phyloP scores from a whole-genome alignment of 2,113 vertebrate species.

The Trogon surrucura region DNA sequence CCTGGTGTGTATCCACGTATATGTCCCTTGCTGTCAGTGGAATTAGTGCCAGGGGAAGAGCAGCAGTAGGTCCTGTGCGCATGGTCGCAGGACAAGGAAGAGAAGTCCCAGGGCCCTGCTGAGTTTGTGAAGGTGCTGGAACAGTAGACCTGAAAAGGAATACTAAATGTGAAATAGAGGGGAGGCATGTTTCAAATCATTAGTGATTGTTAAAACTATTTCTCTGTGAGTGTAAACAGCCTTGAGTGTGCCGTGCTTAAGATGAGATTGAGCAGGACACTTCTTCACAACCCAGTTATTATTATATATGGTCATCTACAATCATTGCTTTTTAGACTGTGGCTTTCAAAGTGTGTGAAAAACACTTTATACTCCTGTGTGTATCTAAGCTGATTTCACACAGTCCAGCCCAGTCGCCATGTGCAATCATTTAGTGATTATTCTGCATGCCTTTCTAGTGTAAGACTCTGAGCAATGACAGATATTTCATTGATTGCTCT shows the following conservation, averaged over 20 bases:
- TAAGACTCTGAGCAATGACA: background rate
- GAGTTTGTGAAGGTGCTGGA: background rate
- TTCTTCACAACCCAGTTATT: background rate
- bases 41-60: background rate
- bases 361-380: background rate
- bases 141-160: background rate
- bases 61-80: background rate
- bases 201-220: conserved; percentile 15
- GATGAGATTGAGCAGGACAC: background rate
- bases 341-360: conserved; percentile 35
- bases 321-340: background rate
- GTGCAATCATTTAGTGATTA: conserved; percentile 11
- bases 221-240: background rate
- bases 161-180: background rate
- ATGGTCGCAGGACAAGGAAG: background rate
- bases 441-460: background rate
- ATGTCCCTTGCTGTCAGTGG: background rate
- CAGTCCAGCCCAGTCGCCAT: background rate
- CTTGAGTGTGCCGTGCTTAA: background rate
- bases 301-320: background rate
- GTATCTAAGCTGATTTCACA: conserved; percentile 23
- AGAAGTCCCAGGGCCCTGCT: background rate
- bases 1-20: background rate
- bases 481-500: conserved; percentile 31
- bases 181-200: conserved; percentile 6